These are phyloP conservation scores for Bombylius discolor DNA, from an alignment of 2,888 invertebrate genomes.

Conservation along the genomic window DNA sequence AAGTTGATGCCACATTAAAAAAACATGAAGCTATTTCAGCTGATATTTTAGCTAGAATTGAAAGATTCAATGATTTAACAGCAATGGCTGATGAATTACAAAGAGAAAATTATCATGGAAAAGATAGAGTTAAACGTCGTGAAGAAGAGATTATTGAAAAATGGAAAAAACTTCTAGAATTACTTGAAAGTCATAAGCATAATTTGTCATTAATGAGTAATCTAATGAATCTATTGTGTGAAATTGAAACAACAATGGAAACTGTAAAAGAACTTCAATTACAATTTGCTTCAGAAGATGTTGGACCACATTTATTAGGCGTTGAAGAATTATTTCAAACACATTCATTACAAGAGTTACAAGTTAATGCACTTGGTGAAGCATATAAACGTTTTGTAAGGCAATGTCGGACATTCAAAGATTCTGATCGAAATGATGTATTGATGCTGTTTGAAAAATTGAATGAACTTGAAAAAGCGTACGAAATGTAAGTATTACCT, in stretches of 20 bases:
- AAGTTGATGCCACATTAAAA: constrained; percentile 94
- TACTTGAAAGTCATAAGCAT: constrained; percentile 70
- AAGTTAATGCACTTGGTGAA: constrained; percentile 80
- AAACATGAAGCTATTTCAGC: constrained; percentile 97
- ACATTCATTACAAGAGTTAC: constrained; percentile 82
- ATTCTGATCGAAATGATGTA: constrained; percentile 44
- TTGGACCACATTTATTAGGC: constrained; percentile 84
- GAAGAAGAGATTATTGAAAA: constrained; percentile 61
- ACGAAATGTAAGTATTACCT: constrained; percentile 47
- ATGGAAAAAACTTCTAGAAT: constrained; percentile 74
- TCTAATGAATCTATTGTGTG: constrained; percentile 76
- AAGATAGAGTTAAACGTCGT: constrained; percentile 55
- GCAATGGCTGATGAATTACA: constrained; percentile 89
- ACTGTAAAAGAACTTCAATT: constrained; percentile 76
- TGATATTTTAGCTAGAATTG: constrained; percentile 85
- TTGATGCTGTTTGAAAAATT: constrained; percentile 53
- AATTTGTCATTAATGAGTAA: constrained; percentile 68
- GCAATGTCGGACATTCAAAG: constrained; percentile 46
- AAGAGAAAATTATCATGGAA: constrained; percentile 80
- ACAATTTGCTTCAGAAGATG: constrained; percentile 58
- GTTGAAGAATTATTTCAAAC: constrained; percentile 92
- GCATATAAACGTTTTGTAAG: constrained; percentile 65
- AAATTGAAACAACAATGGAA: constrained; percentile 77
- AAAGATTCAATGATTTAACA: constrained; percentile 85
- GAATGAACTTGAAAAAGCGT: constrained; percentile 62